Evolutionary conservation across 2,888 invertebrate genomes (phyloP), one percentile per base, ranked within the genome.

Genomic region (Brachyptera risi): DNA sequence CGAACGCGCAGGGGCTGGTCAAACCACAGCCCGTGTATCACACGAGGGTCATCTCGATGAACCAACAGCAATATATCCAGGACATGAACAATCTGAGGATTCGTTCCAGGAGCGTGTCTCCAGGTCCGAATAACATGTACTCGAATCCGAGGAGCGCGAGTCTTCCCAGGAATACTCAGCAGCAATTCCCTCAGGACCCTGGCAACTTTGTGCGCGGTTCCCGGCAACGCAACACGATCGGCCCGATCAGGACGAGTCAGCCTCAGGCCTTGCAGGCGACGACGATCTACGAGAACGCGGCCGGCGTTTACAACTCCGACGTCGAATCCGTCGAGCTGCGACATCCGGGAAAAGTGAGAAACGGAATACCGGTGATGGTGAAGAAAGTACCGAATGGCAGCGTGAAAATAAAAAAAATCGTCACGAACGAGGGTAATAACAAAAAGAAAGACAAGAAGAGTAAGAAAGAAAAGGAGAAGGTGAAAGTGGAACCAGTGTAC

Each of bases 91-190:
- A 54, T 23, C 11, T 21, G 13, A 17, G 54, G 3, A 3, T 54
- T 37, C 71, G 78, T 60, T 78, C 79, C 1, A 71, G 80, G 59
- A 79, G 79, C 65, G 72, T 76, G 1, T 73, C 78, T 0, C 76
- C 78, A 1, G 73, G 73, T 13, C 72, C 54, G 13, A 15, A 38
- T n/a, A 9, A 7, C 44, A 15, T n/a, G 47, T 24, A 47, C 24
- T 23, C 21, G 23, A n/a, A 17, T n/a, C 23, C 19, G 23, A 17
- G 44, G 9, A 19, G 44, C 21, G 19, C 47, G 23, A 47, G 47
- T 13, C n/a, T 47, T 7, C 21, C 47, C 5, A 35, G 54, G 5
- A 37, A 19, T 23, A 31, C 15, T 19, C 54, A 31, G 54, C 35
- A 9, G 21, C n/a, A n/a, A n/a, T n/a, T n/a, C n/a, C n/a, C n/a